Evolutionary conservation across 2,797 vertebrate genomes (phyloP).

Genomic region (Etheostoma perlongum): DNA sequence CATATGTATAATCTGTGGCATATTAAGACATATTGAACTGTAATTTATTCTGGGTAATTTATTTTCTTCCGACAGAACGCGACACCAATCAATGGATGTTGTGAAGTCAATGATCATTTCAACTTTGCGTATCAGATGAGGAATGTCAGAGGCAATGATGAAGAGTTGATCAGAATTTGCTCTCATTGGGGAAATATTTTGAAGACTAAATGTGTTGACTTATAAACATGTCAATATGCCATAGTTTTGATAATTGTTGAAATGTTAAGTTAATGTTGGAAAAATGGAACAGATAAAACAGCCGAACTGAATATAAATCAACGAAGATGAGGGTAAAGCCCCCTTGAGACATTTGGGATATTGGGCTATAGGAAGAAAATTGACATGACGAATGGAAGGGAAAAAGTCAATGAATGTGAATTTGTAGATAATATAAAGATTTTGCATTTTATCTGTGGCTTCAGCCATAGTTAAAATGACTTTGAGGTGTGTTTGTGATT

Average conservation of each 20-base stretch:
- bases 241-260: neutral
- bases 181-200: conserved; percentile 1
- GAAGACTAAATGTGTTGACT: conserved; percentile 7
- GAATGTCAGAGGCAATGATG: conserved; percentile 17
- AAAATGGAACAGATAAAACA: neutral
- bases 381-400: neutral
- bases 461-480: conserved; percentile 18
- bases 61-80: conserved; percentile 17
- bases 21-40: neutral
- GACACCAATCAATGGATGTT: conserved; percentile 15
- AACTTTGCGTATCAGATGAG: conserved; percentile 26
- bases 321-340: neutral
- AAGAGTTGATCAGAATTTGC: neutral
- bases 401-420: conserved; percentile 29
- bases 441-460: conserved; percentile 42
- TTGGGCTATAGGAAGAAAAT: neutral
- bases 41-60: conserved; percentile 19
- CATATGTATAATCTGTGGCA: neutral
- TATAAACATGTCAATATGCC: neutral
- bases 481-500: conserved; percentile 26
- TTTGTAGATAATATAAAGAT: conserved; percentile 56
- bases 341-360: neutral
- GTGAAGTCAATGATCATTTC: conserved; percentile 7
- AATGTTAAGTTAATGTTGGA: neutral
- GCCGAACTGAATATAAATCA: neutral